These are phyloP conservation scores for Sarcoramphus papa DNA, from an alignment of 2,797 vertebrate species.

Conservation along the genomic window DNA sequence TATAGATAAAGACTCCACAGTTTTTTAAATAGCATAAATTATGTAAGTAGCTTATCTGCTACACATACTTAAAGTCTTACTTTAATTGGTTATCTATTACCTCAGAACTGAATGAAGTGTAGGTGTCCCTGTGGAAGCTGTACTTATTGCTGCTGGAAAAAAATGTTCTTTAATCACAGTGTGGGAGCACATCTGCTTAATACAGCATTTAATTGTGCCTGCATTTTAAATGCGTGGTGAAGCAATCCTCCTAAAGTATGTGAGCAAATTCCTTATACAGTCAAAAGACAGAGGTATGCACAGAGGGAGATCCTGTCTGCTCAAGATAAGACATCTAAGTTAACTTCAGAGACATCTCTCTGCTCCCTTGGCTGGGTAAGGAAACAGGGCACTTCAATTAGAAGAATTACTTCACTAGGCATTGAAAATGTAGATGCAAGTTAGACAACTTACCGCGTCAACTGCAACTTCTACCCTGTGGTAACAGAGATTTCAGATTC, in stretches of 20 bases:
- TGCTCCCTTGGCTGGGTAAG: background rate
- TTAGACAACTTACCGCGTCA: background rate
- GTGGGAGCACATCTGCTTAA: background rate
- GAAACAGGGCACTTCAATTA: background rate
- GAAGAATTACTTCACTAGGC: background rate
- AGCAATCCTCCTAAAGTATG: background rate
- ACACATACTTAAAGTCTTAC: background rate
- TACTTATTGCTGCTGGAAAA: background rate
- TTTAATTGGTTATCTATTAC: background rate
- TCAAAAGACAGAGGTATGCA: conserved; percentile 8
- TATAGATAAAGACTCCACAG: conserved; percentile 26
- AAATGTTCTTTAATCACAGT: background rate
- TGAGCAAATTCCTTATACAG: conserved; percentile 31
- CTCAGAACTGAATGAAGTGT: background rate
- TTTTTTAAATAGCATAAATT: conserved; percentile 25
- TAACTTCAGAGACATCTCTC: background rate
- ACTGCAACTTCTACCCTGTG: background rate
- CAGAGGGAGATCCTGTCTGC: background rate
- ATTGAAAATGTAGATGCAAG: background rate
- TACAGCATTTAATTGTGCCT: background rate
- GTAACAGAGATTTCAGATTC: background rate
- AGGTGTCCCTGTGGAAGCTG: background rate
- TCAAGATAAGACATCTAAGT: background rate
- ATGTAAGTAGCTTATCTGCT: background rate
- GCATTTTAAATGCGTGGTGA: background rate